Percentiles rank a stretch among this genome's conserved stretches.
These are phyloP conservation scores for Phodopus roborovskii DNA, from an alignment of 2,113 vertebrate genomes.

Conservation along the genomic window DNA sequence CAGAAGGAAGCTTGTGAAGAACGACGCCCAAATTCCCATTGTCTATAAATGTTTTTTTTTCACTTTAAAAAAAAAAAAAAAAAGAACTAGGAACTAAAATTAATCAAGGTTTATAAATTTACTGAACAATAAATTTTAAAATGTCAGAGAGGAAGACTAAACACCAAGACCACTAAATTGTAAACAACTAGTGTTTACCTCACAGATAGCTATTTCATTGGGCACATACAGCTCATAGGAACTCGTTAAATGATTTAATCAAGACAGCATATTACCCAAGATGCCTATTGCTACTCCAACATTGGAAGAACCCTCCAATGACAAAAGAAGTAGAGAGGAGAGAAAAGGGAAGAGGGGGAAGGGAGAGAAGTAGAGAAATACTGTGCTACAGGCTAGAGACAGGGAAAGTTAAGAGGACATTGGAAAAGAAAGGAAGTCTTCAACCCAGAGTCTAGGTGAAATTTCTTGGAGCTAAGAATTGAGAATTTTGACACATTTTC, in stretches of 20 bases:
- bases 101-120: background rate
- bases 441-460: background rate
- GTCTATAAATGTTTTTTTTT: too few relatives aligned
- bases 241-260: background rate
- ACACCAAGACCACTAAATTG: background rate
- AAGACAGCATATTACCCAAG: background rate
- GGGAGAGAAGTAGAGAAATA: background rate
- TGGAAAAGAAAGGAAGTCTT: background rate
- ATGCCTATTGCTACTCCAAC: background rate
- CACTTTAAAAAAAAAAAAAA: too few relatives aligned
- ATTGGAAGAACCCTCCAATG: background rate
- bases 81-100: background rate
- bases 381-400: background rate
- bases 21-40: too few relatives aligned
- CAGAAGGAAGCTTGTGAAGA: too few relatives aligned
- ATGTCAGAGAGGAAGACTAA: background rate
- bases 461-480: background rate
- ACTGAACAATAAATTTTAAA: background rate
- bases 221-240: background rate
- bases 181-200: background rate
- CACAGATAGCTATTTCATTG: background rate
- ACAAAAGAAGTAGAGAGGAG: background rate
- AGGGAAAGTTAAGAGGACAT: background rate
- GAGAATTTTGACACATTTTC: background rate
- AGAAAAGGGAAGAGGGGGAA: too few relatives aligned